Evolutionary conservation across 2,888 invertebrate species (phyloP).

Genomic region (Petrolisthes manimaculis): DNA sequence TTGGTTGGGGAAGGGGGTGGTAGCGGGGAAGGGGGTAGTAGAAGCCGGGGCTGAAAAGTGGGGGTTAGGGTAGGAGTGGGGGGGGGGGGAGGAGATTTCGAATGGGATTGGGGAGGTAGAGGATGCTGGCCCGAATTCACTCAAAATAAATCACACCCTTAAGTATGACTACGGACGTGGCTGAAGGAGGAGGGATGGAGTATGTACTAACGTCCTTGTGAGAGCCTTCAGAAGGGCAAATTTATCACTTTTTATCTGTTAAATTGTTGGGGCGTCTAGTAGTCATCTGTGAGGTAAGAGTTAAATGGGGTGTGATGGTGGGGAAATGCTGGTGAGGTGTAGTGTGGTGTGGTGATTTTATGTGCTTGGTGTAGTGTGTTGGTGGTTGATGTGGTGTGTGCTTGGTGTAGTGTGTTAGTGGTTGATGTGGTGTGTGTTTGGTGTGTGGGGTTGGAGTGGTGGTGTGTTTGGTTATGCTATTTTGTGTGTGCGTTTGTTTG

Average conservation of each 20-base stretch:
- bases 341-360: constrained; percentile 14
- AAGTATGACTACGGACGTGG: not conserved
- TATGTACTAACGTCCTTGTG: not conserved
- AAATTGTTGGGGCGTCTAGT: not conserved
- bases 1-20: constrained; percentile 10
- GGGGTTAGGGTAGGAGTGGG: not conserved
- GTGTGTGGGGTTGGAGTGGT: not conserved
- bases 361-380: constrained; percentile 13
- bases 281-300: constrained; percentile 8
- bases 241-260: constrained; percentile 3
- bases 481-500: no score
- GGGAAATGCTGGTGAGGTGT: constrained; percentile 44
- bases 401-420: no score
- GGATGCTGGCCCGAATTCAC: not conserved
- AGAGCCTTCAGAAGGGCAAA: constrained; percentile 18
- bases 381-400: not conserved
- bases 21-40: not conserved
- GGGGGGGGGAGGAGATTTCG: not conserved
- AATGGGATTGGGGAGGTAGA: not conserved
- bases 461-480: no score
- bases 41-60: constrained; percentile 27
- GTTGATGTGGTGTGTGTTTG: not conserved
- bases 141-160: no score
- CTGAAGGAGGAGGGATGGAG: not conserved
- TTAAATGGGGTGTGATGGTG: constrained; percentile 41